Base-by-base conservation (phyloP, 2,888 invertebrate genomes). In the Folsomia candida region DNA sequence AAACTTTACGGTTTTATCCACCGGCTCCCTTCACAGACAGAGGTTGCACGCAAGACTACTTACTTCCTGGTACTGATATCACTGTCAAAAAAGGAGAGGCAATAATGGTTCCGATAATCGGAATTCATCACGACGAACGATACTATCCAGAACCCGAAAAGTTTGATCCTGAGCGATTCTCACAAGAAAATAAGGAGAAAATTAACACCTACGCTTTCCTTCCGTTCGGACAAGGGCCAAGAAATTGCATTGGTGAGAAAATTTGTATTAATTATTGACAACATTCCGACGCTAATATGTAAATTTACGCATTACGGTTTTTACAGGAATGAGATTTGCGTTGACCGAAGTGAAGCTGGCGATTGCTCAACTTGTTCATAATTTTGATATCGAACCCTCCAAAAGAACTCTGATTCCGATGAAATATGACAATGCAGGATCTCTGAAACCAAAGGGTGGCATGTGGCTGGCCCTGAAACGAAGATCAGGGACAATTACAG, bases 101-200 rank as follows among this genome's bases (percentile, higher is more conserved):
- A 1, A 84, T 87, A 1, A 81, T 86, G 14, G 85, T 88, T 76
- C 87, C 88, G 1, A 85, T 86, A 67, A 85, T 85, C 78, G 87
- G 85, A 1, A 80, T 88, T 60, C 88, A 88, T 74, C 85, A 86
- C 74, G 87, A 88, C 81, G 85, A 86, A 0, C 83, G 86, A 69
- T 85, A 86, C 81, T 88, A 85, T 79, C 86, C 87, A 0, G 82
- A 87, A 51, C 88, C 88, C 0, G 77, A 81, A 0, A 86, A 85
- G 79, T 88, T 88, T 65, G 85, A 88, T 79, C 88, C 88, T 0
- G 86, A 87, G 70, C 82, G 88, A 76, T 88, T 88, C 80, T 87
- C 83, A 1, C 85, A 87, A 0, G 86, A 87, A 74, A 88, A 87
- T 78, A 87, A 86, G 75, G 81, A 82, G 0, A 83, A 83, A n/a